Evolutionary conservation across 1,140 invertebrate genomes (phyloP), one percentile per base, ranked within the genome.

Genomic region (Uloborus diversus): DNA sequence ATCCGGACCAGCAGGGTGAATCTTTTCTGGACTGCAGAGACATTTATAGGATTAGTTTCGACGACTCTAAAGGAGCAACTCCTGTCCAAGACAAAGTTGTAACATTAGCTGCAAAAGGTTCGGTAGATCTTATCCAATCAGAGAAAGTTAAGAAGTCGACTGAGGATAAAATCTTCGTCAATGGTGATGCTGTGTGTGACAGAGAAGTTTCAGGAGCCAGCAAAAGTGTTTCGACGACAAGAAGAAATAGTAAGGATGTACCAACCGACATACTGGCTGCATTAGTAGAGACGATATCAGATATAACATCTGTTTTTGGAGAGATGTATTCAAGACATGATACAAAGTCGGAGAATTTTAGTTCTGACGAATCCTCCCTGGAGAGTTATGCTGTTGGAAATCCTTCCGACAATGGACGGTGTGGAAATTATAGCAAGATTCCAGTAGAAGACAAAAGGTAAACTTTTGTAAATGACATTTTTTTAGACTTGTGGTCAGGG

Each of bases 11-110:
- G 61, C 57, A 28, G 20, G 14, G 51, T 0, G 62, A 79, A 14
- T 68, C 59, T 28, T 79, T 79, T 37, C 64, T 65, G 13, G 75
- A 79, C n/a, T 79, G 75, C n/a, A 27, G 75, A 47, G 75, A 79
- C 64, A 79, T 79, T 62, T 79, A 79, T 30, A 57, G 75, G 23
- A 79, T 79, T 20, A 79, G 64, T 49, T 79, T 79, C 13, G 75
- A 79, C n/a, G 65, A 59, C n/a, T 5, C 14, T 0, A 59, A 71
- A 25, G 32, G 7, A n/a, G n/a, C n/a, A n/a, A n/a, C n/a, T n/a
- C n/a, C n/a, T n/a, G n/a, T 4, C n/a, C 2, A 32, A 71, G 42
- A 13, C 53, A 61, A 32, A 59, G 42, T 17, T 2, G 30, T 42
- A 17, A 42, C 13, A 35, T 13, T 35, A 13, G 25, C n/a, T 42